Evolutionary conservation across 1,140 invertebrate genomes (phyloP), one percentile per base, ranked within the genome.

Genomic region (Bilobella aurantiaca): DNA sequence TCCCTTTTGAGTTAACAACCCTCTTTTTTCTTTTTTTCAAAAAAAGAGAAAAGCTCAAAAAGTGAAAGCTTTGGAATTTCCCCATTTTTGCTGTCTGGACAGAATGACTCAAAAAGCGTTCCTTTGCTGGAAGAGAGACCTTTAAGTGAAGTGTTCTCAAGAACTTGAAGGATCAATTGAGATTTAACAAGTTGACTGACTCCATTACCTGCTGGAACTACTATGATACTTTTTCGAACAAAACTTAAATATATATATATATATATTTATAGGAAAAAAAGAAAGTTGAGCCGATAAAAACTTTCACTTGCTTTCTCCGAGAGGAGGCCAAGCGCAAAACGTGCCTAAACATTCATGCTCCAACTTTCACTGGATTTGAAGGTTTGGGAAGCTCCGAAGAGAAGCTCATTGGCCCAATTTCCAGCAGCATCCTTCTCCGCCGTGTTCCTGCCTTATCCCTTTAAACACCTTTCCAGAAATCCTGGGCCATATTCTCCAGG

Each of bases 201-300:
- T 53, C 49, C 49, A 53, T 53, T 53, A 53, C 49, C 49, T 53
- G 34, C 8, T n/a, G 49, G 25, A 53, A 53, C 49, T 53, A 3
- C 25, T 12, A 14, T 18, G 34, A 42, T 42, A 42, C 25, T 18
- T 23, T 53, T 53, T 53, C 25, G 49, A 53, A 53, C 14, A 5
- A 12, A 42, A 42, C 8, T 18, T 8, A 18, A 42, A 8, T 42
- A 42, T 18, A 42, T 12, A 8, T 18, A 8, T 53, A 53, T 5
- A 14, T 53, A 53, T 14, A 23, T 53, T 23, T 23, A 42, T 42
- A 42, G 37, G 14, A 16, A 5, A 12, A 8, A 42, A 53, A 53
- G 49, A 53, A 53, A 53, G 49, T 53, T 53, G 49, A 53, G 49
- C 49, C 49, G 49, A 53, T 53, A 53, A 53, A 53, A 53, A 53